Evolutionary conservation across 2,888 invertebrate species (phyloP).

Genomic region (Eristalis pertinax): DNA sequence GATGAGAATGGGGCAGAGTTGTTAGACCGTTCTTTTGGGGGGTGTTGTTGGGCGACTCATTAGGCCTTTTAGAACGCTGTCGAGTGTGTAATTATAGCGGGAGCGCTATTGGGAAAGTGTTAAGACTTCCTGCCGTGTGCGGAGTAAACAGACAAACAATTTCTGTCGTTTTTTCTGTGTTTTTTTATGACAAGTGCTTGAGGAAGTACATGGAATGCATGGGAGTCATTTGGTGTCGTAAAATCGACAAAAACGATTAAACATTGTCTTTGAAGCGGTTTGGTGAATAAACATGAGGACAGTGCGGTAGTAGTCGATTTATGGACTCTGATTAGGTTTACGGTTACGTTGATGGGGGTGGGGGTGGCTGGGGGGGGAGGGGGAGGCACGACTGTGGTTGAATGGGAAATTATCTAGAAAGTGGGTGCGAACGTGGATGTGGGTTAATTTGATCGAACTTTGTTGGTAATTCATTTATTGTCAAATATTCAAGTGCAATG

Average conservation of each 20-base stretch:
- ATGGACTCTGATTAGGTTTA: neutral
- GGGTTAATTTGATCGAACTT: neutral
- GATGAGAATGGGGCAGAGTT: neutral
- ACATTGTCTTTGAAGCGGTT: neutral
- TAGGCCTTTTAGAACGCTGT: constrained; percentile 44
- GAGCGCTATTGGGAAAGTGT: constrained; percentile 51
- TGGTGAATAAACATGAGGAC: neutral
- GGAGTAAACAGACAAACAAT: neutral
- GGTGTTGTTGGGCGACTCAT: constrained; percentile 38
- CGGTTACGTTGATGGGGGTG: neutral
- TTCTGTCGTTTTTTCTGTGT: no score
- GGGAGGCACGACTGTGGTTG: neutral
- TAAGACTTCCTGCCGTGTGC: constrained; percentile 57
- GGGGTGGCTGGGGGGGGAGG: neutral
- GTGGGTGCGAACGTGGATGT: neutral
- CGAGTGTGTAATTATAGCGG: constrained; percentile 52
- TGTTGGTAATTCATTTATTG: neutral
- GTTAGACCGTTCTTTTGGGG: neutral
- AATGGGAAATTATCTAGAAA: neutral
- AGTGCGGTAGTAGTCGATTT: neutral
- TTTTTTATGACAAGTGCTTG: constrained; percentile 1
- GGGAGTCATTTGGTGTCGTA: neutral
- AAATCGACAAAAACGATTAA: neutral
- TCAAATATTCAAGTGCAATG: no score
- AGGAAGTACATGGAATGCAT: constrained; percentile 14